Evolutionary conservation across 2,797 vertebrate species (phyloP), one percentile per base, ranked within the genome.

Genomic region (Melanotaenia pygmaea): DNA sequence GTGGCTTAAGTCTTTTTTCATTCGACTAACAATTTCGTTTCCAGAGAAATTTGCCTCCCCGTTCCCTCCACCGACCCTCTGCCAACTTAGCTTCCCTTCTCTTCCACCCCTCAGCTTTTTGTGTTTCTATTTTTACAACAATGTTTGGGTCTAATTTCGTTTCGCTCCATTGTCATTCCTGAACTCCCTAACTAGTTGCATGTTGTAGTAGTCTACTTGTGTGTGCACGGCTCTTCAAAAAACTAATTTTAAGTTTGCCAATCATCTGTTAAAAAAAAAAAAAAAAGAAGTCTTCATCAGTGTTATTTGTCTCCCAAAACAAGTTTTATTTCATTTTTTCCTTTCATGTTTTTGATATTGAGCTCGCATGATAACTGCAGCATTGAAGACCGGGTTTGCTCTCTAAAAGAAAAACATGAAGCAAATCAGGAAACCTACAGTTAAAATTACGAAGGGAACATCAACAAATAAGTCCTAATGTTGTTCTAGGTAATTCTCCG

Each of bases 191-290:
- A 90, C 93, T 96, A 93, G 94, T 96, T 96, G 98, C 97, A 98
- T 98, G 98, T 96, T 92, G 96, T 96, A 95, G 95, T 96, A 94
- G 95, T 95, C 94, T 89, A 88, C 91, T 88, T 93, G 92, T 95
- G 93, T 93, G 94, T 95, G 95, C 95, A 95, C 94, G 95, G 92
- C 93, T 93, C 89, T 93, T 89, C 93, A 88, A 87, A 91, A 28
- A 88, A 88, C 88, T 76, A 77, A 86, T 74, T 93, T 92, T 92
- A 82, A 86, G 89, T 94, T 95, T 89, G 86, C 86, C 89, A 88
- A 91, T 84, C 91, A 93, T 96, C 93, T 94, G 92, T 96, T 85
- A 92, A 91, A 47, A 18, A 64, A 24, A 16, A 22, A 30, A 22
- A 43, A 34, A 34, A 28, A 26, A 35, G 32, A 54, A 65, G 89